Evolutionary conservation across 2,797 vertebrate species (phyloP), one percentile per base, ranked within the genome.

Genomic region (Peromyscus melanophrys): DNA sequence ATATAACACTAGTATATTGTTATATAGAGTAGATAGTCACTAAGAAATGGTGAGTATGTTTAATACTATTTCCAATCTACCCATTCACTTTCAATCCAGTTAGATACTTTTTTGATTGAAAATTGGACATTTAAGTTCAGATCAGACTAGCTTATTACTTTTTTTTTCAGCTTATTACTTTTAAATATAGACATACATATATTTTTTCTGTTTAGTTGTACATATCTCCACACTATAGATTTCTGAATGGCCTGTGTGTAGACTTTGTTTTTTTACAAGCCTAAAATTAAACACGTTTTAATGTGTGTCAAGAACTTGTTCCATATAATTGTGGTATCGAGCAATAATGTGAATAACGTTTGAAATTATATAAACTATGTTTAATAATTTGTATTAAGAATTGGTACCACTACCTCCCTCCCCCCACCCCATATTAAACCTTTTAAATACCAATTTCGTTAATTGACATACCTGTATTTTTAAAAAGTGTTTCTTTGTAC

Each of bases 281-380:
- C 57, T 98, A 96, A 96, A 97, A 92, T 98, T 97, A 98, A 97
- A 94, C 95, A 96, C 89, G 57, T 98, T 98, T 97, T 97, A 95
- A 91, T 97, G 92, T 98, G 97, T 97, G 94, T 98, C 98, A 98
- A 97, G 96, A 98, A 98, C 95, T 97, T 96, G 96, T 98, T 98
- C 96, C 98, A 97, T 98, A 98, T 95, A 97, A 92, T 97, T 98
- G 98, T 98, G 98, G 96, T 98, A 98, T 98, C 96, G 97, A 99
- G 98, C 99, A 99, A 99, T 99, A 99, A 99, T 98, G 98, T 99
- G 98, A 99, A 99, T 98, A 99, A 98, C 91, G 97, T 98, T 97
- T 96, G 98, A 98, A 98, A 98, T 9, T 95, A 98, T 97, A 98
- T 98, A 98, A 97, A 98, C 96, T 98, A 96, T 97, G 98, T 98